phyloP scores from a whole-genome alignment of 2,113 vertebrate species.

The Muscicapa adusta region DNA sequence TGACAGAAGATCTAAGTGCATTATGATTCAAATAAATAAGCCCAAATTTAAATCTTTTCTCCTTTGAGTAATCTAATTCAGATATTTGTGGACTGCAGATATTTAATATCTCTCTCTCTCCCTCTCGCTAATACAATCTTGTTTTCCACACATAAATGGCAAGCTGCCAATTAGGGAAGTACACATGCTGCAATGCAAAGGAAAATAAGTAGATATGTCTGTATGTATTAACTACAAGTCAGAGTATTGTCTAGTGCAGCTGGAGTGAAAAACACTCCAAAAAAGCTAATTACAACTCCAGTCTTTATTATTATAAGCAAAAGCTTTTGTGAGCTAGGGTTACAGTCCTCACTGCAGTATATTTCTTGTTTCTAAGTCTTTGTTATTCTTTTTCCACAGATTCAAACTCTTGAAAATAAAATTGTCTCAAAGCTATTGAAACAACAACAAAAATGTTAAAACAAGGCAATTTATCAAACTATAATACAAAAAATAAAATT shows the following conservation, averaged over 20 bases:
- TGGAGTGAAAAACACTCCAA: conserved; percentile 46
- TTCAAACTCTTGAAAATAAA: neutral
- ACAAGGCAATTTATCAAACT: neutral
- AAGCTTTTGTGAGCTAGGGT: neutral
- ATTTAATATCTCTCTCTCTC: neutral
- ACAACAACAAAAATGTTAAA: neutral
- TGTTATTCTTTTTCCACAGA: neutral
- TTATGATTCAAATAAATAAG: neutral
- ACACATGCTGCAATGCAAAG: conserved; percentile 14
- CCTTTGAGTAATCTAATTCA: neutral
- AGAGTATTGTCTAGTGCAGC: conserved; percentile 45
- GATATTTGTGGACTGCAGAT: neutral
- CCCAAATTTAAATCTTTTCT: neutral
- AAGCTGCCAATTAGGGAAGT: conserved; percentile 27
- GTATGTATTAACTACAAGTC: conserved; percentile 12
- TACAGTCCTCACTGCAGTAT: neutral
- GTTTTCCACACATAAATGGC: conserved; percentile 1
- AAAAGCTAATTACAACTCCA: conserved; percentile 30
- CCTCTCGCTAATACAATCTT: neutral
- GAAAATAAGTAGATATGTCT: conserved; percentile 46
- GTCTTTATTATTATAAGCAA: neutral
- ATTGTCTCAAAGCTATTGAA: neutral
- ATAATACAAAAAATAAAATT: neutral
- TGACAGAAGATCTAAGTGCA: neutral
- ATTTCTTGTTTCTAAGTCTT: neutral